A percentile compares a stretch with the other conserved stretches of the same genome.
phyloP scores from a whole-genome alignment of 2,888 invertebrate genomes.

The Agonopterix arenella region DNA sequence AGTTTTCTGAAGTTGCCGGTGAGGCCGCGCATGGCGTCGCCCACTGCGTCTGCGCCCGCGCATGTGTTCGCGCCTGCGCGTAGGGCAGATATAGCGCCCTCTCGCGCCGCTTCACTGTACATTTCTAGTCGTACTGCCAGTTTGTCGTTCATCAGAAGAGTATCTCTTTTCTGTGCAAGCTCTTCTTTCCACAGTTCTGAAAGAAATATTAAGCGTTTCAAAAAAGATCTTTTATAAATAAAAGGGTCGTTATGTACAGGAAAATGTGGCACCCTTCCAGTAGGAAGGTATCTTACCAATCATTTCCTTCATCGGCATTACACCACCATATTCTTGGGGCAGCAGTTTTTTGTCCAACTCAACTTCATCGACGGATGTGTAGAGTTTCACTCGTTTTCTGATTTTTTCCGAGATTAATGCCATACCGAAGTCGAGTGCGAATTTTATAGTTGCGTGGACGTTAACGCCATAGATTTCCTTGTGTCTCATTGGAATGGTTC shows the following conservation, averaged over 20 bases:
- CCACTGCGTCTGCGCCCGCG: conserved; percentile 80
- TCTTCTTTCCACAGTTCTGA: conserved; percentile 84
- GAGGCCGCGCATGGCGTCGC: conserved; percentile 82
- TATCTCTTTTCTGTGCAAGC: conserved; percentile 76
- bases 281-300: conserved; percentile 74
- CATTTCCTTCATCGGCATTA: conserved; percentile 90
- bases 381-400: conserved; percentile 81
- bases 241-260: not conserved
- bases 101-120: conserved; percentile 83
- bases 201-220: conserved; percentile 6
- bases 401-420: conserved; percentile 87
- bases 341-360: conserved; percentile 79
- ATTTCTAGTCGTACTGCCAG: conserved; percentile 82
- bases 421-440: conserved; percentile 86
- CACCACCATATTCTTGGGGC: conserved; percentile 89
- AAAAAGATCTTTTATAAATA: not conserved
- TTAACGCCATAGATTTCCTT: conserved; percentile 87
- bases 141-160: conserved; percentile 80
- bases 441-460: conserved; percentile 84
- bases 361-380: conserved; percentile 79
- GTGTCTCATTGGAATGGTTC: conserved; percentile 86
- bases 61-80: conserved; percentile 74
- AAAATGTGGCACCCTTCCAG: too few species aligned
- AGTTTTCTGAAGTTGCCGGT: conserved; percentile 87
- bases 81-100: conserved; percentile 85